Base-by-base conservation (phyloP, 2,888 invertebrate genomes). In the Andricus curvator region DNA sequence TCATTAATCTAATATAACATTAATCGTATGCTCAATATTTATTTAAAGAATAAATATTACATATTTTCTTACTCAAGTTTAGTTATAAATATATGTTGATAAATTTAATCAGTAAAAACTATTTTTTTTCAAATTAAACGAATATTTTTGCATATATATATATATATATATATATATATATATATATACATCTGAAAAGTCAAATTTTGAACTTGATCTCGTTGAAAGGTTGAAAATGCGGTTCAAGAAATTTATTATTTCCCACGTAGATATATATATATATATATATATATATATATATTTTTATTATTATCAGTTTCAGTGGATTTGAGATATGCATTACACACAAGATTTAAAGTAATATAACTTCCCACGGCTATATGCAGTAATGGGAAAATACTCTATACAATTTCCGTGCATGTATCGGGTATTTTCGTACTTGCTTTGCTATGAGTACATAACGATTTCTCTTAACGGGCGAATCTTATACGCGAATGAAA, bases 391-490 rank as follows among this genome's bases (percentile, higher is more conserved):
- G 33, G 51, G 17, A 17, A 17, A 48, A 48, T 48, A 17, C 17
- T 48, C 48, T 17, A 17, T 48, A 17, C 4, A 48, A 48, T 17
- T 48, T 48, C 17, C 48, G 17, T 17, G 17, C 33, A 33, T 56
- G 9, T 70, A 25, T 56, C 33, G n/a, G 1, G 5, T 29, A 33
- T 56, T 74, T 74, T 60, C 77, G 60, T 80, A 62, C 79, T 82
- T 77, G 80, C 41, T 70, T 78, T 78, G 60, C 77, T 84, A 78
- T 77, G 66, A 80, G 70, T 78, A 48, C 56, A 78, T 83, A 83
- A 83, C 88, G 87, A 88, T 88, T 88, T 88, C 88, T 86, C 87
- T 82, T 86, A 80, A 78, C 70, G 74, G 79, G 80, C 79, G 80
- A 84, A 82, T 79, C 83, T 80, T 67, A 77, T 79, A 78, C 81